A percentile compares a stretch with the other conserved stretches of the same genome.
phyloP scores from a whole-genome alignment of 1,140 invertebrate genomes.

The Solenopsis fugax region DNA sequence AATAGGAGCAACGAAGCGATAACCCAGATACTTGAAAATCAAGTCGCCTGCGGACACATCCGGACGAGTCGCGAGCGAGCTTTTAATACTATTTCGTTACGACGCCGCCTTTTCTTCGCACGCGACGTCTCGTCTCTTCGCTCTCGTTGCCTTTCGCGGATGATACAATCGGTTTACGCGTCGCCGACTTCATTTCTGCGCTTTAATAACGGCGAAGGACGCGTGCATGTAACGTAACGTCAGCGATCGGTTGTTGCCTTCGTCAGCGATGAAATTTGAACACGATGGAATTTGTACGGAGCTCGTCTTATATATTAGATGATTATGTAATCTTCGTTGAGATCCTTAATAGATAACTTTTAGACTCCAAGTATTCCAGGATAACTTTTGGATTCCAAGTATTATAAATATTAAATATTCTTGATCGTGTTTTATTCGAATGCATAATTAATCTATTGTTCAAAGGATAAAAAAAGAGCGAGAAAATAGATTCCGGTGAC shows the following conservation, averaged over 20 bases:
- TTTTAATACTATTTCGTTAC: constrained; percentile 17
- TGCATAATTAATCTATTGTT: neutral
- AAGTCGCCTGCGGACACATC: constrained; percentile 27
- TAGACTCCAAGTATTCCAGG: too few species aligned
- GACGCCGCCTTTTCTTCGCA: neutral
- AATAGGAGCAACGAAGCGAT: constrained; percentile 80
- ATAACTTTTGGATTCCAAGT: neutral
- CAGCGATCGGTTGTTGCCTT: neutral
- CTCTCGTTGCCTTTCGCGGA: neutral
- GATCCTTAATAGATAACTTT: neutral
- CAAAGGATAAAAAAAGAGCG: neutral
- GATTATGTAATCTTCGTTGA: neutral
- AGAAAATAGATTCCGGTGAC: neutral
- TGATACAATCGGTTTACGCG: constrained; percentile 65
- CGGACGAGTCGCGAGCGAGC: neutral
- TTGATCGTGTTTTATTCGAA: neutral
- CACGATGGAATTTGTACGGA: neutral
- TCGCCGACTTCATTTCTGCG: constrained; percentile 12
- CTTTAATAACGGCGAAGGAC: constrained; percentile 64
- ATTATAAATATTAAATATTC: neutral
- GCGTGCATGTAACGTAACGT: neutral
- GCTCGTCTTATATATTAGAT: neutral
- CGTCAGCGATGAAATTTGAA: constrained; percentile 30
- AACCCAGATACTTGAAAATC: constrained; percentile 80
- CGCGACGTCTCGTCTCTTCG: constrained; percentile 5